These are phyloP conservation scores for Cephus runcator DNA, from an alignment of 2,888 invertebrate genomes.

Conservation along the genomic window DNA sequence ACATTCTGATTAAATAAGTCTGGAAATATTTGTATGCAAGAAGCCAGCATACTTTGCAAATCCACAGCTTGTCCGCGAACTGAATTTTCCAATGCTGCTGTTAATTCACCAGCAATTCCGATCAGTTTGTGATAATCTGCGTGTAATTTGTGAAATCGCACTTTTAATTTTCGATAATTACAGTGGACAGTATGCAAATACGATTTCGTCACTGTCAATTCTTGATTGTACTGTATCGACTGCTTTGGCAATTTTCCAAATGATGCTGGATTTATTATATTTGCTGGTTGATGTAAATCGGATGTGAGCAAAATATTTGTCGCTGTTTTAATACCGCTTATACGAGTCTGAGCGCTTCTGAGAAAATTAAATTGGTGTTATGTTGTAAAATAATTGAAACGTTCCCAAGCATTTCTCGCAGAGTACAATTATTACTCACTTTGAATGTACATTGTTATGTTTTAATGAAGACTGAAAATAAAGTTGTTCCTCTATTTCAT, in stretches of 20 bases:
- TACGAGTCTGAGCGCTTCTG: conserved; percentile 49
- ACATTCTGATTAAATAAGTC: conserved; percentile 64
- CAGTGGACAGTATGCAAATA: conserved; percentile 46
- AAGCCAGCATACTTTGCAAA: conserved; percentile 64
- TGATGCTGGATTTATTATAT: conserved; percentile 24
- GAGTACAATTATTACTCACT: conserved; percentile 19
- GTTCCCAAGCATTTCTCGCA: neutral
- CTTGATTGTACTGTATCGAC: conserved; percentile 32
- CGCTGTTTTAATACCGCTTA: conserved; percentile 30
- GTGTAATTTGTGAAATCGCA: conserved; percentile 61
- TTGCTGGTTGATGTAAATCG: conserved; percentile 31
- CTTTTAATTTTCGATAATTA: conserved; percentile 59
- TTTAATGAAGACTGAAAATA: conserved; percentile 20
- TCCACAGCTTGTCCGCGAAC: conserved; percentile 68
- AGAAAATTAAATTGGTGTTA: neutral
- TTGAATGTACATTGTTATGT: conserved; percentile 24
- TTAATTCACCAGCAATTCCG: conserved; percentile 71
- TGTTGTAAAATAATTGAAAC: neutral
- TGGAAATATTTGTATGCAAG: conserved; percentile 67
- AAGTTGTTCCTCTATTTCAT: conserved; percentile 34
- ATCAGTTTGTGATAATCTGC: conserved; percentile 65
- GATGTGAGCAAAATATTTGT: conserved; percentile 31
- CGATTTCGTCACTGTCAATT: conserved; percentile 44
- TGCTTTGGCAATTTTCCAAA: conserved; percentile 16
- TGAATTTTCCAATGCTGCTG: conserved; percentile 70